Evolutionary conservation across 2,888 invertebrate species (phyloP).

Genomic region (Blastobasis lacticolella): DNA sequence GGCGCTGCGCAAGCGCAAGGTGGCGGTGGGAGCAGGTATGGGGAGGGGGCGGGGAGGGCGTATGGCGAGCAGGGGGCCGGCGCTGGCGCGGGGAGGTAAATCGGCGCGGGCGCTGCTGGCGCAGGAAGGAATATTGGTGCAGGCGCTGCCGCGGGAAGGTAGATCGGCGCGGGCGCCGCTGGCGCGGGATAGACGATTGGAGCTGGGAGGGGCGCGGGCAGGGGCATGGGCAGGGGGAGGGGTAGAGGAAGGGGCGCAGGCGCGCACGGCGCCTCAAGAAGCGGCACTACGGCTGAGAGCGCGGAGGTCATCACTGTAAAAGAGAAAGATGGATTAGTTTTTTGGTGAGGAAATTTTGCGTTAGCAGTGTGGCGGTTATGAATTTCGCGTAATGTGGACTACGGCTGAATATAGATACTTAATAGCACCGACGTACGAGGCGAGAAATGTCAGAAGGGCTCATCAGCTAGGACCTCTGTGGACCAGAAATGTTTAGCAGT

Average conservation of each 20-base stretch:
- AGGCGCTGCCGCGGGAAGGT: too few species aligned
- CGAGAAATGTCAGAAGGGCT: too few species aligned
- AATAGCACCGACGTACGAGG: too few species aligned
- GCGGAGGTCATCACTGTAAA: not conserved
- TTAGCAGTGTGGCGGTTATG: too few species aligned
- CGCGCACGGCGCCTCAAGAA: not conserved
- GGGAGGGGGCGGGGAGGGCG: not conserved
- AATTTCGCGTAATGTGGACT: too few species aligned
- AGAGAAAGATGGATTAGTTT: not conserved
- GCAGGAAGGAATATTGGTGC: too few species aligned
- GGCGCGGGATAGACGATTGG: not conserved
- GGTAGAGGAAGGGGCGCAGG: not conserved
- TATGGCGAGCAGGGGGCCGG: not conserved
- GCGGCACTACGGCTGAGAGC: not conserved
- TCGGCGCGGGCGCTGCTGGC: too few species aligned
- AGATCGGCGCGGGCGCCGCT: not conserved
- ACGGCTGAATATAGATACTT: too few species aligned
- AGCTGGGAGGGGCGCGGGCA: not conserved
- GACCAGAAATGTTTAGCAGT: too few species aligned
- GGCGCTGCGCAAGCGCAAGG: constrained; percentile 10
- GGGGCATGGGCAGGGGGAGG: constrained; percentile 6
- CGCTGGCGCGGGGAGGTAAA: too few species aligned
- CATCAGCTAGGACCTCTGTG: too few species aligned
- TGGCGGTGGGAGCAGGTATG: constrained; percentile 5
- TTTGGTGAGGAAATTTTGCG: too few species aligned